Conservation (phyloP, 2,888 invertebrate genomes). For the Lucinisca nassula region DNA sequence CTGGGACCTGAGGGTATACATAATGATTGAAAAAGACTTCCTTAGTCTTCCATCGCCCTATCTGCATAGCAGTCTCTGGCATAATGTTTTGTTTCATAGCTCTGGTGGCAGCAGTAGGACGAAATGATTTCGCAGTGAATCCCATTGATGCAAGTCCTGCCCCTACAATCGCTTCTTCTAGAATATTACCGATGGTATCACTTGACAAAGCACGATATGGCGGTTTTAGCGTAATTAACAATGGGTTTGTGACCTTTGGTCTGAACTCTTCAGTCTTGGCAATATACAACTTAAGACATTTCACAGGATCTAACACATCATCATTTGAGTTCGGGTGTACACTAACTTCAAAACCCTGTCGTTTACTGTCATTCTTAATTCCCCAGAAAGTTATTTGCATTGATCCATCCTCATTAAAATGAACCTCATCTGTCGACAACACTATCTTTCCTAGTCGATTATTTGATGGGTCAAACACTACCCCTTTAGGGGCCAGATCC, state of each 20-base stretch:
- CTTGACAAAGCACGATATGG: constrained; percentile 20
- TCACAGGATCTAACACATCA: not conserved
- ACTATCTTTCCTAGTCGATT: not conserved
- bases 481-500: constrained; percentile 20
- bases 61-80: constrained; percentile 21
- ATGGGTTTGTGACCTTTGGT: not conserved
- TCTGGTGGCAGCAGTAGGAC: constrained; percentile 14
- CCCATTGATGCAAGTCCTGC: not conserved
- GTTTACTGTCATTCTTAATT: constrained; percentile 39
- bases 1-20: constrained; percentile 10
- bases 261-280: constrained; percentile 7
- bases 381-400: constrained; percentile 32
- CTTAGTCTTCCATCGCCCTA: constrained; percentile 35
- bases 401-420: constrained; percentile 23
- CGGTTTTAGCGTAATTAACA: constrained; percentile 11
- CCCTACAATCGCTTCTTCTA: constrained; percentile 1
- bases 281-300: constrained; percentile 23
- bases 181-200: constrained; percentile 21
- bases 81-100: not conserved
- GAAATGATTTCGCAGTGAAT: constrained; percentile 31
- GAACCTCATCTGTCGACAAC: not conserved
- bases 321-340: constrained; percentile 8
- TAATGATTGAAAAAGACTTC: too few species aligned
- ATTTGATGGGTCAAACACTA: not conserved
- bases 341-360: constrained; percentile 27